phyloP scores from a whole-genome alignment of 1,140 invertebrate genomes.

The Maniola jurtina region DNA sequence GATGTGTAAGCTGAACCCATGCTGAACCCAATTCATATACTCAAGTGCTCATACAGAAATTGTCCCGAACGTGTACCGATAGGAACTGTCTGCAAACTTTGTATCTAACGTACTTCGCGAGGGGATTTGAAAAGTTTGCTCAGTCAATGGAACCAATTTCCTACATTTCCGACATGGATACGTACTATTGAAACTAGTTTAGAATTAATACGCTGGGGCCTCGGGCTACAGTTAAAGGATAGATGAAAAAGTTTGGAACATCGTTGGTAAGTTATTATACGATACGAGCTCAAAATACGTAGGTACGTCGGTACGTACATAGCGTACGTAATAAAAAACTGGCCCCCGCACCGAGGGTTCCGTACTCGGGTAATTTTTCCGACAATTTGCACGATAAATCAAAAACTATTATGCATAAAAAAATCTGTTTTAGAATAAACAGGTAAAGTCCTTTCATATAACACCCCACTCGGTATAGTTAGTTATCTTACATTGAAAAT shows the following conservation, averaged over 20 bases:
- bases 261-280: neutral
- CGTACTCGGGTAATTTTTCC: too few species aligned
- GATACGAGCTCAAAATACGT: too few species aligned
- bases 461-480: too few species aligned
- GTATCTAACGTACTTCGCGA: conserved; percentile 36
- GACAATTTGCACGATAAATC: too few species aligned
- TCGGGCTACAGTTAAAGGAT: conserved; percentile 1
- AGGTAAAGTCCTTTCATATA: too few species aligned
- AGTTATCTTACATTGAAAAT: too few species aligned
- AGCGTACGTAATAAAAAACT: too few species aligned
- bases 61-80: conserved; percentile 14
- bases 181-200: conserved; percentile 38
- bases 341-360: too few species aligned
- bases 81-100: conserved; percentile 44
- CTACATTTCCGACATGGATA: conserved; percentile 47
- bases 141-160: conserved; percentile 51
- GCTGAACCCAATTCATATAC: conserved; percentile 2
- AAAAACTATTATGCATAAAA: too few species aligned
- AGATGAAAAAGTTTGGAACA: conserved; percentile 1
- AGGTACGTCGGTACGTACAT: too few species aligned
- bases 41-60: conserved; percentile 9
- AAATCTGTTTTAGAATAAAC: too few species aligned
- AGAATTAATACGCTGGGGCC: conserved; percentile 41
- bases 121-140: conserved; percentile 47
- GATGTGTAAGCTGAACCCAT: too few species aligned